phyloP scores from a whole-genome alignment of 2,113 vertebrate genomes.

The Platysteira castanea region DNA sequence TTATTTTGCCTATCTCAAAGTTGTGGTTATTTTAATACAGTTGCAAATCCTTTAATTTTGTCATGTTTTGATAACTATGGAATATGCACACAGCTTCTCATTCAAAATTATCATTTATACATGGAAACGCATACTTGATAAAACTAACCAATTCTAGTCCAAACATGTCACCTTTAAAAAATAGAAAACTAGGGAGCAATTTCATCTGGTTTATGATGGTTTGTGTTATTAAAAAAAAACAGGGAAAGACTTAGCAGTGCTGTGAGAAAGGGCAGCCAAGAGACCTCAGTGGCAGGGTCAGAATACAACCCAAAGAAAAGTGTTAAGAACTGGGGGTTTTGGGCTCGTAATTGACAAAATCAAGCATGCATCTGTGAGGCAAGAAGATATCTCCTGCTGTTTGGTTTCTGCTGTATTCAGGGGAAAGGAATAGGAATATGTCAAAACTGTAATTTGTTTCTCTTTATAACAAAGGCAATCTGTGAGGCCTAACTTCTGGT shows the following conservation, averaged over 20 bases:
- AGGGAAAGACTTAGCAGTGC: not conserved
- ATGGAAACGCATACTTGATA: not conserved
- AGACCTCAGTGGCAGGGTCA: not conserved
- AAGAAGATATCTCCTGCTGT: not conserved
- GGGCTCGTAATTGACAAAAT: not conserved
- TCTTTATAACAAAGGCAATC: not conserved
- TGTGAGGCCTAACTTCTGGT: not conserved
- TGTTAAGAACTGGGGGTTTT: not conserved
- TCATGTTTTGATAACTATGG: not conserved
- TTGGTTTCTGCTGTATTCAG: not conserved
- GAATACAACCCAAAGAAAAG: not conserved
- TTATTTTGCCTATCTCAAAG: not conserved
- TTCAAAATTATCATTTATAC: not conserved
- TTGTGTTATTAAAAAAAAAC: not conserved
- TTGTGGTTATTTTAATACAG: not conserved
- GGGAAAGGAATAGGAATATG: not conserved
- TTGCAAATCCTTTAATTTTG: not conserved
- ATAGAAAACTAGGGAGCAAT: not conserved
- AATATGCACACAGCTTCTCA: not conserved
- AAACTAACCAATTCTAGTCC: not conserved
- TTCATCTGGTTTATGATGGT: not conserved
- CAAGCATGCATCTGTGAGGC: not conserved
- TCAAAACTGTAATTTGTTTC: not conserved
- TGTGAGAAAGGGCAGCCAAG: not conserved
- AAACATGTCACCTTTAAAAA: not conserved